Evolutionary conservation across 2,113 vertebrate species (phyloP).

Genomic region (Vulpes ferrilata): DNA sequence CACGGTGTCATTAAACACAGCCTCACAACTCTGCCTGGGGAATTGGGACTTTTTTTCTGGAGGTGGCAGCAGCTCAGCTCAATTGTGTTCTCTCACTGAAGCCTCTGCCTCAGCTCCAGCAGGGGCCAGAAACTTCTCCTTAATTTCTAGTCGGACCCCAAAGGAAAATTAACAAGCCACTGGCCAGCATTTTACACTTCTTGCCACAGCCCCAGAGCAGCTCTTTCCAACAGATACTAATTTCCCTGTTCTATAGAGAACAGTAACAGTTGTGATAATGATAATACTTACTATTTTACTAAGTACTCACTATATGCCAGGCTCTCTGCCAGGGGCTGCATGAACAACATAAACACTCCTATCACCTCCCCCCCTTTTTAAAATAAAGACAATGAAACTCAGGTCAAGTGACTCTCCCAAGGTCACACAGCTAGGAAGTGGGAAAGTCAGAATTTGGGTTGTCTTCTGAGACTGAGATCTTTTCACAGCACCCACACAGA

Average conservation of each 20-base stretch:
- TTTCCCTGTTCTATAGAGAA: not conserved
- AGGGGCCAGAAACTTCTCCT: not conserved
- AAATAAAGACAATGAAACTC: not conserved
- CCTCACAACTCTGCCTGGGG: fast-evolving
- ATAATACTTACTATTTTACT: not conserved
- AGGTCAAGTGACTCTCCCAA: not conserved
- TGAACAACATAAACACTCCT: not conserved
- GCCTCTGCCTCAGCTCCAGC: not conserved
- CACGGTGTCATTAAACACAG: fast-evolving
- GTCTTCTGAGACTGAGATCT: not conserved
- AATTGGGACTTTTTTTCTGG: not conserved
- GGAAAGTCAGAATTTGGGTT: not conserved
- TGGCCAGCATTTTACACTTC: not conserved
- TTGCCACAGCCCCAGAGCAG: not conserved
- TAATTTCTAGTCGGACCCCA: not conserved
- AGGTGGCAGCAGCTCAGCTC: not conserved
- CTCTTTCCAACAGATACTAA: not conserved
- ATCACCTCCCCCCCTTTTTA: not conserved
- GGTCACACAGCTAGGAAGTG: not conserved
- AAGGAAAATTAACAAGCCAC: not conserved
- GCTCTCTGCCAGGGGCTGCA: no score
- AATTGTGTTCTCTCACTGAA: not conserved
- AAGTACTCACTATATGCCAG: not conserved
- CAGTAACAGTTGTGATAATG: not conserved
- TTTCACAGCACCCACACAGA: not conserved